Base-by-base conservation (phyloP, 2,888 invertebrate species). In the Pammene aurita region DNA sequence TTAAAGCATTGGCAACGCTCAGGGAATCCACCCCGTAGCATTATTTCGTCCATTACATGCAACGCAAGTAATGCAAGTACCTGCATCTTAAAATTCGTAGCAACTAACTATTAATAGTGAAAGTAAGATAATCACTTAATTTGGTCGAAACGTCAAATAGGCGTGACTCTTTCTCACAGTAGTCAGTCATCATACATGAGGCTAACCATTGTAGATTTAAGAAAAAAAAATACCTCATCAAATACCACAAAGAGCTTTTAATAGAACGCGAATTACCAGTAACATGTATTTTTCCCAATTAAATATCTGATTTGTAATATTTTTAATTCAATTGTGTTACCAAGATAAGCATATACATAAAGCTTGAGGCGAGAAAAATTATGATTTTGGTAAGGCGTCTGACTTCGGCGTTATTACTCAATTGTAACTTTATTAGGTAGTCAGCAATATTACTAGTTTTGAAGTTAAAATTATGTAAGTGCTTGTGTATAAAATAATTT, bases 181-280 rank as follows among this genome's bases (percentile, higher is more conserved):
- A 77, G 81, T 83, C 84, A n/a, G n/a, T n/a, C 80, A 79, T 84
- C 79, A 83, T 80, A 81, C 81, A 80, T 86, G 83, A 85, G 81
- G 79, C 58, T 58, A 58, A 66, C 58, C 50, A 62, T 62, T 62
- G 41, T 26, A 0, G 38, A 63, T 56, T 61, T 42, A 18, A 67
- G 35, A 38, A 60, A 54, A 35, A 50, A 44, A 54, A n/a, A 11
- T 10, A 46, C 67, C 63, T 67, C 66, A 48, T 66, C 68, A 71
- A 66, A 54, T 35, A 58, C 70, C 67, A 71, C 72, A 71, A 66
- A 76, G 66, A 75, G 60, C 72, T 67, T 72, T 75, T 73, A 71
- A 71, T 72, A 71, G 74, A 76, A 71, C 67, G 76, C 75, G 75
- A 79, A 75, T 78, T 79, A 77, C 74, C 72, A 76, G 41, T 72